Base-by-base conservation (phyloP, 2,113 vertebrate species). In the Tringa solitaria region DNA sequence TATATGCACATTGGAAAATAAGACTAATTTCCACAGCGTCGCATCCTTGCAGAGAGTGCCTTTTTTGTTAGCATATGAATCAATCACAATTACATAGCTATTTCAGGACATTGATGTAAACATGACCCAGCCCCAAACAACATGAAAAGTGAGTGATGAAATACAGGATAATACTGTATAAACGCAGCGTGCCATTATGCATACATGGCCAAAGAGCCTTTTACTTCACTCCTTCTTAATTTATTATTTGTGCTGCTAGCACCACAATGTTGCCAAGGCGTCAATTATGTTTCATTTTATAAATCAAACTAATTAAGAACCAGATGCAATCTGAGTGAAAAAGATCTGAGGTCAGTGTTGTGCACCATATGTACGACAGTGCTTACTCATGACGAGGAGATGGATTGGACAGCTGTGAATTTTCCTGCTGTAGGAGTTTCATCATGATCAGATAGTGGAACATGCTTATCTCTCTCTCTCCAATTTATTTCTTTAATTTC, bases 211-310 rank as follows among this genome's bases (percentile, higher is more conserved):
- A 68, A 94, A 95, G 90, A 96, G 56, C 57, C 57, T 92, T 96
- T 89, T 89, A 80, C 76, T 95, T 96, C 89, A 53, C 67, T 92
- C 77, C 63, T 95, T 93, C 93, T 95, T 97, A 97, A 96, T 97
- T 97, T 97, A 93, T 96, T 96, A 90, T 95, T 96, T 97, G 95
- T 96, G 95, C 93, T 98, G 94, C 91, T 84, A 90, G 94, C 87
- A 95, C 88, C 79, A 67, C 84, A 90, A 87, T 35, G 70, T 90
- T 97, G 94, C 96, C 93, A 95, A 97, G 93, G 93, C 73, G 2
- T 90, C 95, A 97, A 90, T 97, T 97, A 97, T 95, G 92, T 94
- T 97, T 97, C 91, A 96, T 97, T 97, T 97, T 96, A 94, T 96
- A 67, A 17, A 95, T 95, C 96, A 97, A 96, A 92, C 87, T 97